Conservation (phyloP, 2,888 invertebrate species). For the Euspilapteryx auroguttella region DNA sequence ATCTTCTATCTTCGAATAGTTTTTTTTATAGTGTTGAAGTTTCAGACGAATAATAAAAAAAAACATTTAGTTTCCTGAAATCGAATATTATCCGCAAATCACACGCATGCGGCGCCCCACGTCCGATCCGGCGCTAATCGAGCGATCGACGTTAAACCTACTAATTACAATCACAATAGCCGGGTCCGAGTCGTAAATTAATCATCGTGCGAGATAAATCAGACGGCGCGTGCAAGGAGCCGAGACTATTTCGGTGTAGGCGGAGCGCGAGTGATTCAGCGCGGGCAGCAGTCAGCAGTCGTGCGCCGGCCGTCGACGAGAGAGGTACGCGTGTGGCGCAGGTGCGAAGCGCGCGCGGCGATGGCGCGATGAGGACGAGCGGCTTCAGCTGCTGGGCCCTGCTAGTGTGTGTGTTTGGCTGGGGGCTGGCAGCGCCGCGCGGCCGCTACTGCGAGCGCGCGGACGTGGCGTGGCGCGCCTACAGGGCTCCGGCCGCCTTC, state of each 20-base stretch:
- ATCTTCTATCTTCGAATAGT: no score
- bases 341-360: slow-evolving; percentile 26
- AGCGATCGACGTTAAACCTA: slow-evolving; percentile 18
- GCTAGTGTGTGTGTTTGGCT: slow-evolving; percentile 28
- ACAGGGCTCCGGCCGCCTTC: slow-evolving; percentile 53
- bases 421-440: slow-evolving; percentile 31
- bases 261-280: slow-evolving; percentile 22
- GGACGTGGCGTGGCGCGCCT: slow-evolving; percentile 56
- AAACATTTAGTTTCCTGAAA: no score
- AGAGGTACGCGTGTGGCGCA: slow-evolving; percentile 18
- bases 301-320: slow-evolving; percentile 48
- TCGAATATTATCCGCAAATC: no score
- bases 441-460: slow-evolving; percentile 55
- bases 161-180: slow-evolving; percentile 30
- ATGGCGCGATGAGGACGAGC: slow-evolving; percentile 55
- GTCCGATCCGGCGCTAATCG: slow-evolving; percentile 14
- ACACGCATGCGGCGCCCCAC: slow-evolving; percentile 6
- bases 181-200: slow-evolving; percentile 24
- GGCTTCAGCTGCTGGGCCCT: slow-evolving; percentile 51
- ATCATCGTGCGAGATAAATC: slow-evolving; percentile 26
- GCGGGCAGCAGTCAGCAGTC: slow-evolving; percentile 39
- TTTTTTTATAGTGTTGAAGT: no score
- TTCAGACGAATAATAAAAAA: no score
- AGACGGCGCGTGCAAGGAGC: slow-evolving; percentile 10
- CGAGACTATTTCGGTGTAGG: slow-evolving; percentile 43